A percentile compares a stretch with the other conserved stretches of the same genome.
phyloP scores from a whole-genome alignment of 2,888 invertebrate species.

The Cataglyphis rosenhaueri region DNA sequence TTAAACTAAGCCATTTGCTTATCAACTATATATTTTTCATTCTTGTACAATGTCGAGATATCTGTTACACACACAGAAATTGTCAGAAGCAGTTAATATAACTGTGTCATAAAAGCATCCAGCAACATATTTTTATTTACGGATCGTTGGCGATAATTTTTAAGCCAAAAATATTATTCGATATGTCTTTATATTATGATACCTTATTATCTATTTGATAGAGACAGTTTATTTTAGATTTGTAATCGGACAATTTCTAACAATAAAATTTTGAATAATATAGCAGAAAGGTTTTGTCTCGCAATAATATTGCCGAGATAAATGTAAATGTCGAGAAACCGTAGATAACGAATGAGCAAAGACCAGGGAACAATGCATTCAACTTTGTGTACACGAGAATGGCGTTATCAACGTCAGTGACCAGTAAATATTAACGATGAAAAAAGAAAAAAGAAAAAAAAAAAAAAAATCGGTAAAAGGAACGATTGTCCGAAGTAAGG shows the following conservation, averaged over 20 bases:
- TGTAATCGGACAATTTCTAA: neutral
- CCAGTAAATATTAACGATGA: constrained; percentile 26
- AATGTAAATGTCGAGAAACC: constrained; percentile 67
- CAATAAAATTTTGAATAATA: neutral
- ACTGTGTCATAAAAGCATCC: neutral
- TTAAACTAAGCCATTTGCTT: neutral
- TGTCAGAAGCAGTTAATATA: neutral
- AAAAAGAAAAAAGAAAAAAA: neutral
- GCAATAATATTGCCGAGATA: constrained; percentile 10
- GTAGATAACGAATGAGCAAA: constrained; percentile 62
- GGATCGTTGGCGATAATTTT: neutral
- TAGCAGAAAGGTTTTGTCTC: neutral
- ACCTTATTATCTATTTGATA: neutral
- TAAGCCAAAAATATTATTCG: neutral
- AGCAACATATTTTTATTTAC: neutral
- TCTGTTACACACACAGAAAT: too few relatives aligned
- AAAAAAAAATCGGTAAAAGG: neutral
- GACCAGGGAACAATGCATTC: constrained; percentile 52
- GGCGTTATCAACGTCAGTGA: neutral
- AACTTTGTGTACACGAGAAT: neutral
- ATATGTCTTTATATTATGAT: neutral
- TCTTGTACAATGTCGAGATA: neutral
- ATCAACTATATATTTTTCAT: neutral
- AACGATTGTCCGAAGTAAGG: constrained; percentile 34
- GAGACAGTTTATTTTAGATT: too few relatives aligned